These are phyloP conservation scores for Macrosteles quadrilineatus DNA, from an alignment of 1,140 invertebrate species.

Conservation along the genomic window DNA sequence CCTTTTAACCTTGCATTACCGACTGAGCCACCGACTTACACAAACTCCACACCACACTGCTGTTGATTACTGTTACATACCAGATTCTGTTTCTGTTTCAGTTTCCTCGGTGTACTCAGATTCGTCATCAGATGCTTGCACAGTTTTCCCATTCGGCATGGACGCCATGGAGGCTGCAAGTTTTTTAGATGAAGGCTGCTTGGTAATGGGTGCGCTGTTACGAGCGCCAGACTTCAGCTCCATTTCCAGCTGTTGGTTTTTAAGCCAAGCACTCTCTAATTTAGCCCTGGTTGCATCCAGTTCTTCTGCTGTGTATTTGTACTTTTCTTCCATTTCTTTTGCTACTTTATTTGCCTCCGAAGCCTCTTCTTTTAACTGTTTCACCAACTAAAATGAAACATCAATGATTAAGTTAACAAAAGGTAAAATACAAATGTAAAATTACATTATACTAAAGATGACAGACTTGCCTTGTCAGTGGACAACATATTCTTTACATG, in stretches of 20 bases:
- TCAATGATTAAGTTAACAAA: neutral
- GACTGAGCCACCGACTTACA: too few species aligned
- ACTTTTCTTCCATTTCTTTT: conserved; percentile 79
- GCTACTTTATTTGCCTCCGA: conserved; percentile 72
- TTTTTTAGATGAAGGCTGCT: conserved; percentile 45
- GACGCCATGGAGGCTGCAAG: conserved; percentile 34
- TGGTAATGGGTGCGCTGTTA: conserved; percentile 35
- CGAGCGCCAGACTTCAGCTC: conserved; percentile 52
- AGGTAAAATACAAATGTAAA: neutral
- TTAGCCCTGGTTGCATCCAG: conserved; percentile 73
- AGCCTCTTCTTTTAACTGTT: conserved; percentile 69
- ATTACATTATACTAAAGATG: neutral
- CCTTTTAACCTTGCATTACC: too few species aligned
- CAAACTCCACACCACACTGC: too few species aligned
- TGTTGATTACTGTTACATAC: too few species aligned
- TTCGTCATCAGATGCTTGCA: conserved; percentile 36
- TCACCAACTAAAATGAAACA: conserved; percentile 41
- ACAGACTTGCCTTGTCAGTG: neutral
- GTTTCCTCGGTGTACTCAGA: conserved; percentile 43
- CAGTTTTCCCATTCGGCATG: conserved; percentile 39
- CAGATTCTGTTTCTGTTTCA: conserved; percentile 44
- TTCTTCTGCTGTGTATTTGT: conserved; percentile 69
- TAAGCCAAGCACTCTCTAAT: conserved; percentile 75
- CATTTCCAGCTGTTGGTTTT: conserved; percentile 71
- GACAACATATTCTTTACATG: too few species aligned